These are phyloP conservation scores for Leptocoma aspasia DNA, from an alignment of 2,113 vertebrate genomes.

Conservation along the genomic window DNA sequence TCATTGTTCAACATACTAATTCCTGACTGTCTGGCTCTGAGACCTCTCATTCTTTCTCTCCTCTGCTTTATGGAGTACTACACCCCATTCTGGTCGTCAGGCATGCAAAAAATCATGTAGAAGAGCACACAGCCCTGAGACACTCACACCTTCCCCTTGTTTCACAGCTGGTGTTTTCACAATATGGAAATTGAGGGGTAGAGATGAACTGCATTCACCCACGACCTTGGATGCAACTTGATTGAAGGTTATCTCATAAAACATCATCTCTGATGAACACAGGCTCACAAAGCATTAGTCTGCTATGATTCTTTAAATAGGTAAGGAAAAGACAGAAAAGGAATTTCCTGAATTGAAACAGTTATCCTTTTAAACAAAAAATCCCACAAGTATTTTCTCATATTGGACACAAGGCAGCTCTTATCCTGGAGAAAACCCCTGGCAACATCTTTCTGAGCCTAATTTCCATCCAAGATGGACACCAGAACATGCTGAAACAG, in stretches of 20 bases:
- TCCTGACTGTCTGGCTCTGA: background rate
- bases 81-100: background rate
- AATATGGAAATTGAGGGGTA: background rate
- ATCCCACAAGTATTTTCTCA: background rate
- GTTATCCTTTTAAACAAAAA: background rate
- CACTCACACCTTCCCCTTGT: background rate
- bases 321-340: background rate
- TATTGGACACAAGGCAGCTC: background rate
- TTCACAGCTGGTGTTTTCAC: background rate
- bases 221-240: background rate
- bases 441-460: background rate
- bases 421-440: background rate
- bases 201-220: background rate
- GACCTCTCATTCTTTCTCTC: background rate
- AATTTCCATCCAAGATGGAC: background rate
- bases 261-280: background rate
- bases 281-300: background rate
- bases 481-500: background rate
- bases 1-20: background rate
- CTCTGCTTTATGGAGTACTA: background rate
- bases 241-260: background rate
- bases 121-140: background rate
- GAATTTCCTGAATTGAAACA: background rate
- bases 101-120: background rate
- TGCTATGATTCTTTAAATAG: background rate